Conservation (phyloP, 2,888 invertebrate species). For the Tetragonula carbonaria region DNA sequence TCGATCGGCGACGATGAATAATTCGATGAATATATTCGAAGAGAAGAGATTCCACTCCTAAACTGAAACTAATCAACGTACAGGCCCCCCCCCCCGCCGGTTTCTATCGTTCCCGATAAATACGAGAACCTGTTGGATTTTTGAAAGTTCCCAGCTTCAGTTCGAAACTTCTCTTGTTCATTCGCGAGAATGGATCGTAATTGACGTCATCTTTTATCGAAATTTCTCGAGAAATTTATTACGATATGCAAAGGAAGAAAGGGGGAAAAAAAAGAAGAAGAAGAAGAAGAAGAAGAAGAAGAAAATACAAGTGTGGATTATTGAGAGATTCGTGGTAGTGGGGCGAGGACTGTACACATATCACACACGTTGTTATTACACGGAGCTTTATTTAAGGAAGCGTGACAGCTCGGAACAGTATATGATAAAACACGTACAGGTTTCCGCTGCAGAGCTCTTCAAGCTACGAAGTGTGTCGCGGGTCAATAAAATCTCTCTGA, state of each 20-base stretch:
- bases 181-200: not conserved
- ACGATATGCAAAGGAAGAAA: no score
- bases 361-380: slow-evolving; percentile 24
- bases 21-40: not conserved
- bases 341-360: slow-evolving; percentile 13
- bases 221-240: not conserved
- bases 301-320: not conserved
- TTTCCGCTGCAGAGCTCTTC: slow-evolving; percentile 28
- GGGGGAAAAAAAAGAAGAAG: not conserved
- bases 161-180: not conserved
- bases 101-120: slow-evolving; percentile 25
- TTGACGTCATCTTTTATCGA: not conserved
- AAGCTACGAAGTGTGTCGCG: slow-evolving; percentile 18
- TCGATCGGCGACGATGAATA: not conserved
- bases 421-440: slow-evolving; percentile 28
- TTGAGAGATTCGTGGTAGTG: slow-evolving; percentile 17
- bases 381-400: slow-evolving; percentile 39
- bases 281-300: not conserved
- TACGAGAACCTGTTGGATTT: not conserved
- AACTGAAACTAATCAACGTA: not conserved
- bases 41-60: slow-evolving; percentile 25
- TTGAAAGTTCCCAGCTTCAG: not conserved
- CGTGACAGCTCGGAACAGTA: slow-evolving; percentile 19
- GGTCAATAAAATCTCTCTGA: not conserved
- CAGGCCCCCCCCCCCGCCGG: not conserved